Evolutionary conservation across 2,888 invertebrate genomes (phyloP).

Genomic region (Ctena decussata): DNA sequence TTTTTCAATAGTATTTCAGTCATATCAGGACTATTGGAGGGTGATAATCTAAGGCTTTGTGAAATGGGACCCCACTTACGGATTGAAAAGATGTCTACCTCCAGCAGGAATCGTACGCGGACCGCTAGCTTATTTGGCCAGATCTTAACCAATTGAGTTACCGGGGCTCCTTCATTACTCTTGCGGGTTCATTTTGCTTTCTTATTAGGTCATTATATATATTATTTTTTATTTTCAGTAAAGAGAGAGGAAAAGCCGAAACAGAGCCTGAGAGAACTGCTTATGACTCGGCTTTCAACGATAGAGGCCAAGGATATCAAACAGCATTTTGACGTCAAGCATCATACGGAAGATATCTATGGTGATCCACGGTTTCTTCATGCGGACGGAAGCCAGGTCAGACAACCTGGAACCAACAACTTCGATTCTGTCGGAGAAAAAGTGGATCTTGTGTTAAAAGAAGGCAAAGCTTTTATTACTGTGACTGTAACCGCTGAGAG

Average conservation of each 20-base stretch:
- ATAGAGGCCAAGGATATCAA: constrained; percentile 80
- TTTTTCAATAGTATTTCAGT: no score
- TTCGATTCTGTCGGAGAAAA: constrained; percentile 82
- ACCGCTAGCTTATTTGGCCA: no score
- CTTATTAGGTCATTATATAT: no score
- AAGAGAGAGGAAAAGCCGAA: constrained; percentile 64
- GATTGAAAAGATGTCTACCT: no score
- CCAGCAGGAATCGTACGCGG: no score
- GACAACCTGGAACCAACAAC: constrained; percentile 71
- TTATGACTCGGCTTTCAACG: constrained; percentile 74
- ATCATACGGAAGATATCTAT: constrained; percentile 80
- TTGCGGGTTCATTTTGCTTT: no score
- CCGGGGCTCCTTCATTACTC: no score
- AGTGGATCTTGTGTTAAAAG: constrained; percentile 78
- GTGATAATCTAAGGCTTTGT: no score
- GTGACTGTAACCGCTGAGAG: constrained; percentile 85
- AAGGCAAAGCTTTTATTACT: constrained; percentile 81
- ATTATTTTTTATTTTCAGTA: constrained; percentile 53
- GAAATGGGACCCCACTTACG: no score
- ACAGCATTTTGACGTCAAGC: constrained; percentile 81
- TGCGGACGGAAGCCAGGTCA: constrained; percentile 72
- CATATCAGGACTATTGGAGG: no score
- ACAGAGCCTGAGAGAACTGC: constrained; percentile 75
- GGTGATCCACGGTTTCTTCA: constrained; percentile 80
- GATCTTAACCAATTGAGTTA: no score